Evolutionary conservation across 2,888 invertebrate genomes (phyloP).

Genomic region (Sinelater perroti): DNA sequence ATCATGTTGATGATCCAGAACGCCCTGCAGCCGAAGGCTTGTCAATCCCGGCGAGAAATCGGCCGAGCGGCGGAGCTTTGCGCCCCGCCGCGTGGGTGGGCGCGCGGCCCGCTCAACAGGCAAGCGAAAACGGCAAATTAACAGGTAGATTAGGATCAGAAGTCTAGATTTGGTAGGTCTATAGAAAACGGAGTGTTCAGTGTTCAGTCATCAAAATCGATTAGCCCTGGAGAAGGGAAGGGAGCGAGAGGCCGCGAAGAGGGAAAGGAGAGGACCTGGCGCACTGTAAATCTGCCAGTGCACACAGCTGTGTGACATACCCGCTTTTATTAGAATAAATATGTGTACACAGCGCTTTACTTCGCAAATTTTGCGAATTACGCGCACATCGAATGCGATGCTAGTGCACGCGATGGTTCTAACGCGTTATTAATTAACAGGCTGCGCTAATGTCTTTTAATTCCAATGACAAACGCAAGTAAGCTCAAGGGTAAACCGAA

Average conservation of each 20-base stretch:
- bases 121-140: constrained; percentile 26
- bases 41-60: constrained; percentile 13
- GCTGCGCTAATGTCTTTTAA: too few relatives aligned
- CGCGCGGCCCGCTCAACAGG: constrained; percentile 26
- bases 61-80: not conserved
- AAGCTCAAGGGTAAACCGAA: too few relatives aligned
- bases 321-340: constrained; percentile 41
- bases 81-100: not conserved
- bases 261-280: constrained; percentile 28
- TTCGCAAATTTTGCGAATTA: constrained; percentile 22
- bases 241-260: constrained; percentile 24
- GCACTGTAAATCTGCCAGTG: constrained; percentile 40
- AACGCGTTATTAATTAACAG: too few relatives aligned
- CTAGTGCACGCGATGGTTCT: too few relatives aligned
- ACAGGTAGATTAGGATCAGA: constrained; percentile 32
- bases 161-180: constrained; percentile 33
- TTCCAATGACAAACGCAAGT: too few relatives aligned
- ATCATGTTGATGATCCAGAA: constrained; percentile 11
- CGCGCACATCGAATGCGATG: too few relatives aligned
- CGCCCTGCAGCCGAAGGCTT: constrained; percentile 5
- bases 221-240: constrained; percentile 32
- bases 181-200: constrained; percentile 33
- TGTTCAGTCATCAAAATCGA: constrained; percentile 38
- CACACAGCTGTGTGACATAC: constrained; percentile 39
- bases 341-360: constrained; percentile 25